Conservation (phyloP, 1,140 invertebrate genomes). For the Rhyzopertha dominica region DNA sequence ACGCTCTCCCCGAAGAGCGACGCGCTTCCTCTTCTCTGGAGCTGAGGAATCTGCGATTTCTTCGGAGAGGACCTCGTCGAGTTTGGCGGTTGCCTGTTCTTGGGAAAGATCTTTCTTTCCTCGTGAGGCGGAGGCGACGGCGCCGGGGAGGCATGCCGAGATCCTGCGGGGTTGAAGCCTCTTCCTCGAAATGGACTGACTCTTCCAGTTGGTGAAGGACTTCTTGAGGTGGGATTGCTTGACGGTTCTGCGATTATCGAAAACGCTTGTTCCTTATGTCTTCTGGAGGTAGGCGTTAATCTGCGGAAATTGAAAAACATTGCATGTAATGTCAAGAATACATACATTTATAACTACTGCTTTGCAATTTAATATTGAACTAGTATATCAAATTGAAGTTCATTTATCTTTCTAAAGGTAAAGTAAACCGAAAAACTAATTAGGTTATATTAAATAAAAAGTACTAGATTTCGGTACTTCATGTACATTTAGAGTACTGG, state of each 20-base stretch:
- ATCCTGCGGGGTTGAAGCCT: slow-evolving; percentile 50
- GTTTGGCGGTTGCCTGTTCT: slow-evolving; percentile 9
- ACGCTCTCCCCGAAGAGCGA: slow-evolving; percentile 31
- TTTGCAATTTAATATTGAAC: too few species aligned
- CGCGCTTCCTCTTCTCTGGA: slow-evolving; percentile 21
- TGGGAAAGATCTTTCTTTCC: slow-evolving; percentile 15
- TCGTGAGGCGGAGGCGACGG: slow-evolving; percentile 35
- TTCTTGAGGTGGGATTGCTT: slow-evolving; percentile 43
- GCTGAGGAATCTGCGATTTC: slow-evolving; percentile 26
- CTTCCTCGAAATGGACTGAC: slow-evolving; percentile 54
- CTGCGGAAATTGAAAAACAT: slow-evolving; percentile 23
- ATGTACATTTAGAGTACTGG: too few species aligned
- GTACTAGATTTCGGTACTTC: too few species aligned
- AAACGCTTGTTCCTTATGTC: slow-evolving; percentile 51
- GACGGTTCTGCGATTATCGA: slow-evolving; percentile 55
- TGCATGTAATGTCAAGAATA: too few species aligned
- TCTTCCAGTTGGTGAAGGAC: slow-evolving; percentile 47
- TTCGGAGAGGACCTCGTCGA: slow-evolving; percentile 19
- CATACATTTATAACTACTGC: neutral
- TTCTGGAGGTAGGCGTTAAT: slow-evolving; percentile 41
- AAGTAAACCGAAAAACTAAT: too few species aligned
- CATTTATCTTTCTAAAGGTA: too few species aligned
- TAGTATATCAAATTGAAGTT: too few species aligned
- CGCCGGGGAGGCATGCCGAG: slow-evolving; percentile 37
- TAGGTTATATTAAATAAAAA: too few species aligned